Conservation (phyloP, 1,140 invertebrate species). For the Pentalonia nigronervosa region DNA sequence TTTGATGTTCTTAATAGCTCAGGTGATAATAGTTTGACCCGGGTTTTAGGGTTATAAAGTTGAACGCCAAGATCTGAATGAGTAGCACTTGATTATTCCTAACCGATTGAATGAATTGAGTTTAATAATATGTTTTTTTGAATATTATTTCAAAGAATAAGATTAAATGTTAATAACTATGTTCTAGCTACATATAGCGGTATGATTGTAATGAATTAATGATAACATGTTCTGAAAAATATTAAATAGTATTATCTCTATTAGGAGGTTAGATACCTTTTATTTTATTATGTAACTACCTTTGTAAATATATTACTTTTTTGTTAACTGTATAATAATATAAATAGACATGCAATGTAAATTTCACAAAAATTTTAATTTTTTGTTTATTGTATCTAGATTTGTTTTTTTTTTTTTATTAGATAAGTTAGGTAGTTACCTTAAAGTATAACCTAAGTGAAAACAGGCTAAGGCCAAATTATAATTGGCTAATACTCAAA, state of each 20-base stretch:
- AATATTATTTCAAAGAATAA: neutral
- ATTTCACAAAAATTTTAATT: neutral
- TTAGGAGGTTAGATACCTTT: neutral
- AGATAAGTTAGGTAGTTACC: no score
- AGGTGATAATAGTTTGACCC: conserved; percentile 28
- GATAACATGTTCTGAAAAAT: conserved; percentile 10
- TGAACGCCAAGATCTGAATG: neutral
- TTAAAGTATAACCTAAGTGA: neutral
- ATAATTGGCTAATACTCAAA: neutral
- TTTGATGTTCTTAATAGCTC: neutral
- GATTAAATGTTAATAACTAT: conserved; percentile 23
- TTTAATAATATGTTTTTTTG: neutral
- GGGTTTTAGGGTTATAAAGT: neutral
- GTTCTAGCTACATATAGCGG: neutral
- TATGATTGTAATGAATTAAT: neutral
- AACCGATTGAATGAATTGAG: neutral
- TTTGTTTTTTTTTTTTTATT: no score
- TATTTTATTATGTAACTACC: neutral
- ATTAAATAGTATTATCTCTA: neutral
- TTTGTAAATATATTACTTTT: neutral
- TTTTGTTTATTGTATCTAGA: neutral
- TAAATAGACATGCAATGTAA: neutral
- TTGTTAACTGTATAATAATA: no score
- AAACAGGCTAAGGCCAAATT: neutral
- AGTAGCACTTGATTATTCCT: neutral